A percentile compares a stretch with the other conserved stretches of the same genome.
Conservation (phyloP, 2,113 vertebrate species). For the Hyaena hyaena region DNA sequence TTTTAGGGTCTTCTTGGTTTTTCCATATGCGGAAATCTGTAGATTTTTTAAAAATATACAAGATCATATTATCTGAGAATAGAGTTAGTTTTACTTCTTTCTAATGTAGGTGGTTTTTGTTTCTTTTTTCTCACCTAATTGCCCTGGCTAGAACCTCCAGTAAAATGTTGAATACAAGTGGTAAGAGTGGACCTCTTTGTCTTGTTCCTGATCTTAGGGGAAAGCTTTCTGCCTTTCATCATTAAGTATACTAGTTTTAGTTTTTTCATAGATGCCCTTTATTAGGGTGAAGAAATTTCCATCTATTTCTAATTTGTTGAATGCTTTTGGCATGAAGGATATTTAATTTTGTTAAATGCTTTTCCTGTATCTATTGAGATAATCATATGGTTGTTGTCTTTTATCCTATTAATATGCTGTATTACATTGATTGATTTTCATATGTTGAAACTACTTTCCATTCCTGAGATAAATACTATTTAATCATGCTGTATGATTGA, state of each 20-base stretch:
- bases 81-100: neutral
- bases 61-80: neutral
- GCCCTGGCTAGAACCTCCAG: neutral
- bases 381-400: neutral
- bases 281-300: neutral
- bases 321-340: neutral
- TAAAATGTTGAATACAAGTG: neutral
- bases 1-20: neutral
- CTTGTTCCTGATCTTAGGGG: neutral
- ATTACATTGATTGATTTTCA: neutral
- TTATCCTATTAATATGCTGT: neutral
- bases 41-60: neutral
- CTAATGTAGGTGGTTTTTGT: neutral
- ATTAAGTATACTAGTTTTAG: neutral
- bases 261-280: neutral
- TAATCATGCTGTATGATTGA: neutral
- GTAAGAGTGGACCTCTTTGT: neutral
- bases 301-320: neutral
- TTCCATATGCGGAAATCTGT: neutral
- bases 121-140: neutral
- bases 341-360: neutral
- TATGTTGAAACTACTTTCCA: neutral
- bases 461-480: neutral
- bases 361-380: conserved; percentile 6
- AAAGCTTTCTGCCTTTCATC: neutral